phyloP scores from a whole-genome alignment of 2,113 vertebrate genomes.

The Mesitornis unicolor region DNA sequence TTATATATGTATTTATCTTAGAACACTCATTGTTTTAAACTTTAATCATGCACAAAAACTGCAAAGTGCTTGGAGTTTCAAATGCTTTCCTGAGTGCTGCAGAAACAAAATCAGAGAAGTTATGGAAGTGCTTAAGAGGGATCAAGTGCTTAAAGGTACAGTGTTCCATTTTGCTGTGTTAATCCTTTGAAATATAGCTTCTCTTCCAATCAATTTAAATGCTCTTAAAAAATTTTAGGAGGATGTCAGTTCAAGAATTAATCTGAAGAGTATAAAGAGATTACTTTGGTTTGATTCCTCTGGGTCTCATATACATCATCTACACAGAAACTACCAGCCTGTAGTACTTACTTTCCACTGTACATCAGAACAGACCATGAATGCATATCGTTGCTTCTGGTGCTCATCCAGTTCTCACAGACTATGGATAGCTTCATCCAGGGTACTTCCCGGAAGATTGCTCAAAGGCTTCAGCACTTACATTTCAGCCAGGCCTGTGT shows the following conservation, averaged over 20 bases:
- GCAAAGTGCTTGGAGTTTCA: not conserved
- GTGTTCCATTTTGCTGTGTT: not conserved
- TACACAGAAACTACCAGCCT: not conserved
- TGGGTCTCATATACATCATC: not conserved
- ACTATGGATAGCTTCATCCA: not conserved
- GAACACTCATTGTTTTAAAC: slow-evolving; percentile 3
- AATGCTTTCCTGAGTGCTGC: not conserved
- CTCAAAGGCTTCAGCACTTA: not conserved
- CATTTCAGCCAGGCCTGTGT: too few species aligned
- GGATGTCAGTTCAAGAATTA: not conserved
- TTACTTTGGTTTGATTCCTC: not conserved
- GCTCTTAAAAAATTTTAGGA: not conserved
- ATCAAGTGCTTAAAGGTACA: not conserved
- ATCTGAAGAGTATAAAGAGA: not conserved
- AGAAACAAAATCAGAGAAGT: slow-evolving; percentile 32
- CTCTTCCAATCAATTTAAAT: not conserved
- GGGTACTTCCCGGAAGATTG: not conserved
- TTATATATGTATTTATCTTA: not conserved
- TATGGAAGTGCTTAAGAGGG: not conserved
- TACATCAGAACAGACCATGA: not conserved
- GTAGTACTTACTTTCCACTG: rapidly evolving
- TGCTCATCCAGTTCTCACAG: not conserved
- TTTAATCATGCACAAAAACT: slow-evolving; percentile 8
- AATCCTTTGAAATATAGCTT: not conserved
- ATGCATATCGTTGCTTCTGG: not conserved